Evolutionary conservation across 2,797 vertebrate species (phyloP).

Genomic region (Ataeniobius toweri): DNA sequence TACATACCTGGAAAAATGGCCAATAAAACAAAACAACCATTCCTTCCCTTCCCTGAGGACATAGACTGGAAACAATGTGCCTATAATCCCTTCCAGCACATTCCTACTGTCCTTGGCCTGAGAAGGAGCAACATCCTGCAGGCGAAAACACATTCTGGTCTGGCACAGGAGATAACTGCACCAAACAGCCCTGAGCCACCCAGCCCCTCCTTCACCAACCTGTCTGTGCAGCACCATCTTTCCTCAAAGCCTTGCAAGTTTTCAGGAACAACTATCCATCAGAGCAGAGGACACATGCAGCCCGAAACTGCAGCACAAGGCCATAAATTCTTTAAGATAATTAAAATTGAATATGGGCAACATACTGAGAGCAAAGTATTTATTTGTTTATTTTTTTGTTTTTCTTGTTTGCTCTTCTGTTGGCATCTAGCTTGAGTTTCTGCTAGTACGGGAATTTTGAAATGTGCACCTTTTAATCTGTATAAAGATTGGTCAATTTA

Average conservation of each 20-base stretch:
- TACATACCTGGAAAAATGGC: slow-evolving; percentile 58
- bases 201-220: slow-evolving; percentile 22
- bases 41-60: slow-evolving; percentile 21
- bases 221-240: slow-evolving; percentile 30
- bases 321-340: slow-evolving; percentile 10
- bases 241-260: slow-evolving; percentile 30
- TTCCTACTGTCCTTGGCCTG: slow-evolving; percentile 55
- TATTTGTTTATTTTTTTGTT: neutral
- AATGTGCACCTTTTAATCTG: slow-evolving; percentile 62
- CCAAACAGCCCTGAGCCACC: slow-evolving; percentile 42
- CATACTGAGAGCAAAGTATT: slow-evolving; percentile 39
- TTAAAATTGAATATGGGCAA: slow-evolving; percentile 57
- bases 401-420: slow-evolving; percentile 16
- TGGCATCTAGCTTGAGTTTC: slow-evolving; percentile 35
- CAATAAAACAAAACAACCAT: slow-evolving; percentile 47
- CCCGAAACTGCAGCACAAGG: slow-evolving; percentile 21
- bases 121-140: slow-evolving; percentile 61
- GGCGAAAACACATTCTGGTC: slow-evolving; percentile 65
- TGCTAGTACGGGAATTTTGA: slow-evolving; percentile 59
- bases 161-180: slow-evolving; percentile 70
- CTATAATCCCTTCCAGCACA: slow-evolving; percentile 61
- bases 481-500: slow-evolving; percentile 62
- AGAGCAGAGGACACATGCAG: slow-evolving; percentile 18
- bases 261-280: slow-evolving; percentile 40
- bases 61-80: slow-evolving; percentile 35